Evolutionary conservation across 2,888 invertebrate genomes (phyloP), one percentile per base, ranked within the genome.

Genomic region (Epicampocera succincta): DNA sequence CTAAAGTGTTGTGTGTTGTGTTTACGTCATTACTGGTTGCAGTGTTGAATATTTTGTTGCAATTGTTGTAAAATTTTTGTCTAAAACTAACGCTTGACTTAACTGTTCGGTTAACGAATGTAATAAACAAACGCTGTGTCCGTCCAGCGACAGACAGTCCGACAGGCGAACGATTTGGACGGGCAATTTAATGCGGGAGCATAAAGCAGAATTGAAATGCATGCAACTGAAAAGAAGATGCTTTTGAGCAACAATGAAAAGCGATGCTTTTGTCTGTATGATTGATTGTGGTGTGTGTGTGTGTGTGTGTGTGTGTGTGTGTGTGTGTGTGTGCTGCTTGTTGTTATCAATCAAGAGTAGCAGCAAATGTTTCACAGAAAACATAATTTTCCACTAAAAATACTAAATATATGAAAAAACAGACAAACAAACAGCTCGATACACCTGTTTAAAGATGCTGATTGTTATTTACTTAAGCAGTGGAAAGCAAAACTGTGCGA

Each of bases 391-490:
- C n/a, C 17, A 29, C 25, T 12, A 17, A 58, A 29, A 13, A 50
- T 6, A 65, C 54, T 54, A 25, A n/a, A 52, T 42, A 21, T 2
- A n/a, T 46, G 6, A 11, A 44, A 17, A 40, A 42, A 66, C 25
- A 48, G 40, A 33, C 9, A 71, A 8, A 38, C 60, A 17, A 19
- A 61, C 46, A 42, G 77, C 63, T 69, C 52, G 73, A 65, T 74
- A 81, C 81, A 81, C 73, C 77, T 81, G 81, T 81, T 81, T 74
- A 50, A 77, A 74, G 73, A 68, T 63, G 73, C 63, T 74, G 52
- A 48, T 72, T 65, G 46, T 56, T 54, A 38, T 29, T 63, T 48
- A 12, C 25, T 12, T 25, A 2, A 15, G 25, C 52, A 66, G 52
- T 54, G 17, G 52, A 4, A 50, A 6, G 4, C n/a, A 40, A 66